A percentile compares a stretch with the other conserved stretches of the same genome.
These are phyloP conservation scores for Noctua pronuba DNA, from an alignment of 2,888 invertebrate species.

Conservation along the genomic window DNA sequence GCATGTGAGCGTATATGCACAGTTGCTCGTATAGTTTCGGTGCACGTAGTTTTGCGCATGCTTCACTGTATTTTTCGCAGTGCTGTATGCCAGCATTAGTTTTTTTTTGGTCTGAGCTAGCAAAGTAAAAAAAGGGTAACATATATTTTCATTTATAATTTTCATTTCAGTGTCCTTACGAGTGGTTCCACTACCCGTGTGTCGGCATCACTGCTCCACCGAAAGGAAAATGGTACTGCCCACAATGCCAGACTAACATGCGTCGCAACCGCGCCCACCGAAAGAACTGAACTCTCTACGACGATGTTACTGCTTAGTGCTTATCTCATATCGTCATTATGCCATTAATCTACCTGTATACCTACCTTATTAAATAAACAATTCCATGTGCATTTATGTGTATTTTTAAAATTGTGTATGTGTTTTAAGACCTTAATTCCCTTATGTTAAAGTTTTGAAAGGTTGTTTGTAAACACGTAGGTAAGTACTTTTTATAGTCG, in stretches of 20 bases:
- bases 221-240: conserved; percentile 99
- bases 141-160: background rate
- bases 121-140: background rate
- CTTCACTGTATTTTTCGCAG: too few relatives aligned
- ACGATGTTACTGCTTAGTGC: conserved; percentile 48
- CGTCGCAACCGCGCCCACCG: conserved; percentile 94
- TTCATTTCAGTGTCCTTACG: conserved; percentile 95
- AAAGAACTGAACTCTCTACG: conserved; percentile 91
- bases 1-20: too few relatives aligned
- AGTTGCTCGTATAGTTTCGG: too few relatives aligned
- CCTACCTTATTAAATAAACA: conserved; percentile 65
- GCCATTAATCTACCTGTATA: conserved; percentile 62
- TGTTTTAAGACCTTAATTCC: background rate
- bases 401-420: background rate
- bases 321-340: conserved; percentile 58
- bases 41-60: too few relatives aligned
- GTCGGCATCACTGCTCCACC: conserved; percentile 99
- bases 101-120: too few relatives aligned
- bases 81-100: too few relatives aligned
- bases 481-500: background rate
- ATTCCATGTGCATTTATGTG: conserved; percentile 57
- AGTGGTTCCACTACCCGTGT: conserved; percentile 99
- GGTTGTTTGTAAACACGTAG: background rate
- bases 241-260: conserved; percentile 97
- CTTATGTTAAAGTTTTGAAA: background rate